Percentiles rank a stretch among this genome's conserved stretches.
These are phyloP conservation scores for Caenorhabditis remanei DNA, from an alignment of 1,140 invertebrate genomes.

Conservation along the genomic window DNA sequence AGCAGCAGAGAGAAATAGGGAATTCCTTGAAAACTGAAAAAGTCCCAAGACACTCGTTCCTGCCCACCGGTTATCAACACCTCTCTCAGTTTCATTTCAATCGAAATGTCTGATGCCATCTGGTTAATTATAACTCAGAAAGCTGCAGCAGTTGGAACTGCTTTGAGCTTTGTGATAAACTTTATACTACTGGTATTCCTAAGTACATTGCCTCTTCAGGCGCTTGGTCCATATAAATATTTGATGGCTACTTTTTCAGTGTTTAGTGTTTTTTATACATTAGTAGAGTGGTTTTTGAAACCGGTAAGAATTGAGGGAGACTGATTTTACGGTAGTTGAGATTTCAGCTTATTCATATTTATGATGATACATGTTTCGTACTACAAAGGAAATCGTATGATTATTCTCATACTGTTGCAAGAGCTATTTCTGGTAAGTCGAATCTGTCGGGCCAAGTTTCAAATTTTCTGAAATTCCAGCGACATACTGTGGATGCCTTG, in stretches of 20 bases:
- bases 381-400: neutral
- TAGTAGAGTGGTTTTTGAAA: neutral
- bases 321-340: too few species aligned
- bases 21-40: too few species aligned
- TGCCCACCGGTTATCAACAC: too few species aligned
- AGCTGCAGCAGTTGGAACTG: neutral
- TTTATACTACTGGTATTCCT: neutral
- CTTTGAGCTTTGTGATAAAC: neutral
- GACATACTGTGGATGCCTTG: neutral
- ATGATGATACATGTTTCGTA: constrained; percentile 6
- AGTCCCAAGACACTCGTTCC: too few species aligned
- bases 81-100: neutral
- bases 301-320: neutral
- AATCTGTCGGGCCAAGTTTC: neutral
- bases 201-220: neutral
- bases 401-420: neutral
- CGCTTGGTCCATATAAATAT: neutral
- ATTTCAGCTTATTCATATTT: neutral
- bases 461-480: neutral
- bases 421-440: neutral
- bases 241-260: neutral
- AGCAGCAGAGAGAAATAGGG: too few species aligned
- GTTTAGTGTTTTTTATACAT: neutral
- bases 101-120: neutral
- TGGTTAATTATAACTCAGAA: neutral